phyloP scores from a whole-genome alignment of 2,113 vertebrate species.

The Camelus bactrianus region DNA sequence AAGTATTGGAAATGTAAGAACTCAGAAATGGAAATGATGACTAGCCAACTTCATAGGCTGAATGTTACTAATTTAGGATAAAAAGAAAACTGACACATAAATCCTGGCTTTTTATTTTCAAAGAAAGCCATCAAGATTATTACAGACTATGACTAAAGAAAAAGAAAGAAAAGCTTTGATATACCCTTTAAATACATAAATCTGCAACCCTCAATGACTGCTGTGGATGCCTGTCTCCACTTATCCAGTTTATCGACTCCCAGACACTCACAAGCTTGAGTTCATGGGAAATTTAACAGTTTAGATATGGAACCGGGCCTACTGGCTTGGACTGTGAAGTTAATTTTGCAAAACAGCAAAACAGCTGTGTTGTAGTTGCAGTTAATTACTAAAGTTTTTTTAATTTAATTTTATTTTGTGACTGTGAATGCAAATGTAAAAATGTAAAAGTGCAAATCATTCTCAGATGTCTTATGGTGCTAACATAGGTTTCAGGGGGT shows the following conservation, averaged over 20 bases:
- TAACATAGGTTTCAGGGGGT: background rate
- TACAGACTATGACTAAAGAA: constrained; percentile 52
- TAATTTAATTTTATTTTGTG: constrained; percentile 46
- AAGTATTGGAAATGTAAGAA: constrained; percentile 67
- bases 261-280: constrained; percentile 24
- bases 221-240: background rate
- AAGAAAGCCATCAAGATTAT: constrained; percentile 64
- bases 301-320: background rate
- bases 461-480: background rate
- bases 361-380: constrained; percentile 22
- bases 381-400: constrained; percentile 44
- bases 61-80: constrained; percentile 55
- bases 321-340: constrained; percentile 54
- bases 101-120: constrained; percentile 24
- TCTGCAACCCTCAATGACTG: constrained; percentile 23
- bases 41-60: background rate
- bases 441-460: background rate
- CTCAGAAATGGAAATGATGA: constrained; percentile 54
- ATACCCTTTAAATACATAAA: constrained; percentile 13
- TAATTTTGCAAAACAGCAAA: constrained; percentile 57
- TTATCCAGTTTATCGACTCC: background rate
- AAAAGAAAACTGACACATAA: constrained; percentile 57
- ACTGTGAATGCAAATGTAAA: background rate
- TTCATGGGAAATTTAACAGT: constrained; percentile 9
- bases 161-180: constrained; percentile 54